These are phyloP conservation scores for Elaphurus davidianus DNA, from an alignment of 2,113 vertebrate genomes.

Conservation along the genomic window DNA sequence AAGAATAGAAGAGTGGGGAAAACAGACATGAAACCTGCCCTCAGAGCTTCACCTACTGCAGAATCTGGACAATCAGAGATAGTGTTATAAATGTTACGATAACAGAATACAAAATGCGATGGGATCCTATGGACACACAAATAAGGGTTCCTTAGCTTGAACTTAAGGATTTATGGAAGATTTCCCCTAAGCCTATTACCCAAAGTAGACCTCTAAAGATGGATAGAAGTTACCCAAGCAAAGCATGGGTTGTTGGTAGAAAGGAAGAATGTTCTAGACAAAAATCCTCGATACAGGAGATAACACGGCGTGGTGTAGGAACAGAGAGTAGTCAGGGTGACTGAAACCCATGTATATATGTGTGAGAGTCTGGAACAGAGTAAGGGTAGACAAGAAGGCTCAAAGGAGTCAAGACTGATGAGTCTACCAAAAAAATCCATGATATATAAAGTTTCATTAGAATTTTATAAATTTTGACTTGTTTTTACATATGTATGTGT, in stretches of 20 bases:
- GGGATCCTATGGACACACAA: neutral
- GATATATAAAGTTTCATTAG: neutral
- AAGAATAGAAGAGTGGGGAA: neutral
- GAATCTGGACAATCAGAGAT: neutral
- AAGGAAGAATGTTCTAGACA: neutral
- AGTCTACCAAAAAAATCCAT: neutral
- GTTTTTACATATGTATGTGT: neutral
- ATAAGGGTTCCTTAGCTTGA: neutral
- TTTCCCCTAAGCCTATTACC: neutral
- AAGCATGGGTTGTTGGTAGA: neutral
- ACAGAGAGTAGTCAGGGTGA: neutral
- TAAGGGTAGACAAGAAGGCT: neutral
- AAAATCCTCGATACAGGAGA: neutral
- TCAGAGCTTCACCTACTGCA: neutral
- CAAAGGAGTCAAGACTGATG: neutral
- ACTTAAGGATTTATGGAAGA: neutral
- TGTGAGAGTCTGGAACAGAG: neutral
- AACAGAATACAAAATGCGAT: neutral
- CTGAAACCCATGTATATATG: neutral
- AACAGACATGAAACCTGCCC: neutral
- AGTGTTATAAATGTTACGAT: neutral
- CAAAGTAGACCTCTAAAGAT: neutral
- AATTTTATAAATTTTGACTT: neutral
- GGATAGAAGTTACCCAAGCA: neutral
- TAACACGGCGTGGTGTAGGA: neutral